A percentile compares a stretch with the other conserved stretches of the same genome.
phyloP scores from a whole-genome alignment of 2,113 vertebrate genomes.

The Halichoeres trimaculatus region DNA sequence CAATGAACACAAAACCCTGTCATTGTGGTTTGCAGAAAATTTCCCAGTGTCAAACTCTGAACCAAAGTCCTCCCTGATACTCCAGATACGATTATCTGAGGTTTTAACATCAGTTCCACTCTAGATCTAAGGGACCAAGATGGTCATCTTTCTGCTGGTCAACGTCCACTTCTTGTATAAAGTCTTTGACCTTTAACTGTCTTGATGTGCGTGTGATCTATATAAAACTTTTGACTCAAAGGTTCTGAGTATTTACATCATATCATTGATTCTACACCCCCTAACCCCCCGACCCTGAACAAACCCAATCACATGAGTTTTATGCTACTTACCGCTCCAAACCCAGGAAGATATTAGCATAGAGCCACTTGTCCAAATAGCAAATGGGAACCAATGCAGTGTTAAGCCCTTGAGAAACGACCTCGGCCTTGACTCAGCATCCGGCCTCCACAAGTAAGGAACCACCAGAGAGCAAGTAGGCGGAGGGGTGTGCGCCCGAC shows the following conservation, averaged over 20 bases:
- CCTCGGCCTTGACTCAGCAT: conserved; percentile 85
- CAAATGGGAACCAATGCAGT: conserved; percentile 88
- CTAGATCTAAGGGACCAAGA: too few relatives aligned
- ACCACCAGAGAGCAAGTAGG: conserved; percentile 86
- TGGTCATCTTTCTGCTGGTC: too few relatives aligned
- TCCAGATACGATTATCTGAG: too few relatives aligned
- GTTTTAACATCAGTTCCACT: too few relatives aligned
- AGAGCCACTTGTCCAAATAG: conserved; percentile 94
- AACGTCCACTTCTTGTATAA: background rate
- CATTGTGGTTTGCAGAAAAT: too few relatives aligned
- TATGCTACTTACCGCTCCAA: conserved; percentile 92
- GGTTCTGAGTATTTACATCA: conserved; percentile 41
- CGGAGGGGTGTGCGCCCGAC: conserved; percentile 79
- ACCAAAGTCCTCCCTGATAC: too few relatives aligned
- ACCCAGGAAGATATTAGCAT: conserved; percentile 91
- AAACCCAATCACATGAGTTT: conserved; percentile 86
- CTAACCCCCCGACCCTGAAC: conserved; percentile 74
- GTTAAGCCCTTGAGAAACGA: conserved; percentile 87
- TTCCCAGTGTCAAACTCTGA: too few relatives aligned
- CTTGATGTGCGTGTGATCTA: background rate
- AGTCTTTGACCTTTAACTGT: background rate
- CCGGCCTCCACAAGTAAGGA: conserved; percentile 88
- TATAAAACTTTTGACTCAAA: conserved; percentile 16
- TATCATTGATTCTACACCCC: conserved; percentile 56
- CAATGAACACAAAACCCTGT: too few relatives aligned